Conservation (phyloP, 2,797 vertebrate species). For the Semotilus atromaculatus region DNA sequence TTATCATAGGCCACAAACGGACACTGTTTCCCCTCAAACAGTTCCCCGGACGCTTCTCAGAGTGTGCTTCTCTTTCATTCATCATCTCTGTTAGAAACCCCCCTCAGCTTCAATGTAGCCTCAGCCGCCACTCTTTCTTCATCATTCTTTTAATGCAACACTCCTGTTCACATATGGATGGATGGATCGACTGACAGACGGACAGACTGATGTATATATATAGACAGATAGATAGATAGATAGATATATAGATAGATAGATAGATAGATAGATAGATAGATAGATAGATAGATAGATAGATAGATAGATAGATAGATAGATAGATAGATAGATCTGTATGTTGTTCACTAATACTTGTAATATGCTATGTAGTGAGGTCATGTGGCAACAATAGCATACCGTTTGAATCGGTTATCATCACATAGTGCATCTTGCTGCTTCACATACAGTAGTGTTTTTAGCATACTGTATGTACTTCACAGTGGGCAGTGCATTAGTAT, state of each 20-base stretch:
- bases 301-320: too few relatives aligned
- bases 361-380: neutral
- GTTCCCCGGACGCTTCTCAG: constrained; percentile 85
- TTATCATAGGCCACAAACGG: constrained; percentile 91
- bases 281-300: too few relatives aligned
- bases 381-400: neutral
- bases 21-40: constrained; percentile 92
- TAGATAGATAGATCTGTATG: neutral
- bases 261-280: too few relatives aligned
- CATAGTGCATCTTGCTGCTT: constrained; percentile 1
- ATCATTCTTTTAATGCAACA: constrained; percentile 61
- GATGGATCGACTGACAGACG: neutral
- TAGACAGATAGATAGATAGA: too few relatives aligned
- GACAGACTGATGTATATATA: neutral
- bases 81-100: constrained; percentile 86
- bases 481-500: neutral
- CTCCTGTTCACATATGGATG: neutral
- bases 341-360: neutral
- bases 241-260: too few relatives aligned
- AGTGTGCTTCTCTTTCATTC: constrained; percentile 82
- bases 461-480: neutral
- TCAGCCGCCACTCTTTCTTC: constrained; percentile 59
- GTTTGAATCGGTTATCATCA: neutral
- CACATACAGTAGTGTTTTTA: neutral
- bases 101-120: constrained; percentile 72